These are phyloP conservation scores for Aphelenchoides bicaudatus DNA, from an alignment of 2,888 invertebrate genomes.

Conservation along the genomic window DNA sequence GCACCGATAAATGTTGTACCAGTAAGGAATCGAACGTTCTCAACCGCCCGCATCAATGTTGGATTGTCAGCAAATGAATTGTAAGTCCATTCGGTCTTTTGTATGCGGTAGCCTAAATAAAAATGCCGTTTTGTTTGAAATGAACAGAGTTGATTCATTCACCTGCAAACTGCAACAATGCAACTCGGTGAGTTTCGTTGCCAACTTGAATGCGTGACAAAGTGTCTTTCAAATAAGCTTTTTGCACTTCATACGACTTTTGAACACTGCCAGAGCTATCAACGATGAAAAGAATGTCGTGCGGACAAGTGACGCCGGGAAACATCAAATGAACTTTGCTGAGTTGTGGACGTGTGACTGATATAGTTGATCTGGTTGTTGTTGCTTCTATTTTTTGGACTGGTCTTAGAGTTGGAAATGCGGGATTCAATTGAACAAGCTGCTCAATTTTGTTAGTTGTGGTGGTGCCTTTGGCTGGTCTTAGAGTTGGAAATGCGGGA, in stretches of 20 bases:
- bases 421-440: not conserved
- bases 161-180: conserved; percentile 57
- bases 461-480: not conserved
- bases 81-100: conserved; percentile 56
- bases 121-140: too few relatives aligned
- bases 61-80: conserved; percentile 38
- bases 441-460: not conserved
- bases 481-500: conserved; percentile 9
- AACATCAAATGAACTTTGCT: not conserved
- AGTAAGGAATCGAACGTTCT: conserved; percentile 42
- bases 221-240: conserved; percentile 30
- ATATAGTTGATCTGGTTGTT: not conserved
- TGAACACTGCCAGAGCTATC: conserved; percentile 57
- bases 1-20: conserved; percentile 59
- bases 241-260: conserved; percentile 49
- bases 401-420: not conserved
- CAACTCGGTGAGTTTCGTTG: conserved; percentile 44
- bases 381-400: too few relatives aligned
- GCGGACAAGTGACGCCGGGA: conserved; percentile 35
- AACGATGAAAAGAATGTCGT: conserved; percentile 54
- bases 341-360: not conserved
- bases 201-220: conserved; percentile 32
- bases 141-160: too few relatives aligned
- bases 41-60: conserved; percentile 48
- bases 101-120: conserved; percentile 48